A percentile compares a stretch with the other conserved stretches of the same genome.
Evolutionary conservation across 2,888 invertebrate species (phyloP).

Genomic region (Hemaris fuciformis): DNA sequence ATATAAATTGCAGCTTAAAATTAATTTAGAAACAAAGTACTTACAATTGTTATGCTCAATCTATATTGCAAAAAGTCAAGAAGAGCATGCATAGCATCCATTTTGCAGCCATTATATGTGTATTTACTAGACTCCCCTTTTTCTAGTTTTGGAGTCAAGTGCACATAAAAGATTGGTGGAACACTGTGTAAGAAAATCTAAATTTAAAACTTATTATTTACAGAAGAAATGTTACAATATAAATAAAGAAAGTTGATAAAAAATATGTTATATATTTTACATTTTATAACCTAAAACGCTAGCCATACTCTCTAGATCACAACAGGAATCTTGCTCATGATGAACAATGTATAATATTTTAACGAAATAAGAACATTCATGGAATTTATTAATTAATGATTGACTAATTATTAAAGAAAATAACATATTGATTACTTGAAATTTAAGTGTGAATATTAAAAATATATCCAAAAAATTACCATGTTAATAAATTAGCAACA

Average conservation of each 20-base stretch:
- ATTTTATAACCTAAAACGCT: too few relatives aligned
- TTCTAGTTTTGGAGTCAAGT: conserved; percentile 83
- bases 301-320: too few relatives aligned
- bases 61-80: conserved; percentile 85
- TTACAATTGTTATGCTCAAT: conserved; percentile 81
- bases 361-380: too few relatives aligned
- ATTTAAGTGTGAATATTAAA: neutral
- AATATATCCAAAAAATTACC: conserved; percentile 48
- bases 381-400: too few relatives aligned
- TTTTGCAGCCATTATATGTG: conserved; percentile 86
- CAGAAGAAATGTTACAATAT: neutral
- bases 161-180: conserved; percentile 87
- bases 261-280: too few relatives aligned
- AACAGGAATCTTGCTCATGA: too few relatives aligned
- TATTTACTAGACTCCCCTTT: conserved; percentile 71
- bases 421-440: too few relatives aligned
- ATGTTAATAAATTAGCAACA: conserved; percentile 90
- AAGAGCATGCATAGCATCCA: conserved; percentile 88
- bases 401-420: too few relatives aligned
- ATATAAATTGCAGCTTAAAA: neutral
- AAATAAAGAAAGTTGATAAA: too few relatives aligned
- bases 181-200: conserved; percentile 76
- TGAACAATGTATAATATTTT: too few relatives aligned
- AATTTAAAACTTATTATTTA: neutral
- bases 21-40: conserved; percentile 19